These are phyloP conservation scores for Dunckerocampus dactyliophorus DNA, from an alignment of 2,113 vertebrate species.

Conservation along the genomic window DNA sequence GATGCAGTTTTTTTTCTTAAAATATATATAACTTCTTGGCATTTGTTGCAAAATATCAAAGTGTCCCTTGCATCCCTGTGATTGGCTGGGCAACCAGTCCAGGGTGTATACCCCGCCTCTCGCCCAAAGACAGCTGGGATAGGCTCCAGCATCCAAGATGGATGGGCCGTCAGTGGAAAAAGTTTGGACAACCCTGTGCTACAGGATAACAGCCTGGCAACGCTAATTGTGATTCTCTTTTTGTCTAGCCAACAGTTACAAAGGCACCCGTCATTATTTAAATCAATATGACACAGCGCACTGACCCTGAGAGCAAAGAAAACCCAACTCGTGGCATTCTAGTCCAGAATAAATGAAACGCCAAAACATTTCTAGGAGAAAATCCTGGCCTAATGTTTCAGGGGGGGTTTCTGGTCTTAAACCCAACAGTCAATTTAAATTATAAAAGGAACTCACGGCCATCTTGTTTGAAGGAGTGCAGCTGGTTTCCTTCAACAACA, in stretches of 20 bases:
- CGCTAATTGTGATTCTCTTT: no score
- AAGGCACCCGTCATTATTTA: not conserved
- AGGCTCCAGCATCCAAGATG: no score
- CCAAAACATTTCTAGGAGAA: slow-evolving; percentile 25
- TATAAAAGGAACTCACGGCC: not conserved
- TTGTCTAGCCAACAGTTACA: no score
- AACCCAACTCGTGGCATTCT: not conserved
- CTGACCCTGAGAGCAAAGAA: slow-evolving; percentile 5
- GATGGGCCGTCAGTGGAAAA: no score
- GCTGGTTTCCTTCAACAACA: slow-evolving; percentile 26
- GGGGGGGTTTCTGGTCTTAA: no score
- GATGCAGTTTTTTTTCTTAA: not conserved
- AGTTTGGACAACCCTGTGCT: no score
- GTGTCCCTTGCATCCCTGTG: no score
- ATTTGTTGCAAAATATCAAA: no score
- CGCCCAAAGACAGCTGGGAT: no score
- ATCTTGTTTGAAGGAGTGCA: not conserved
- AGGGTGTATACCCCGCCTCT: no score
- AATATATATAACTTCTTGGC: not conserved
- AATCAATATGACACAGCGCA: slow-evolving; percentile 19
- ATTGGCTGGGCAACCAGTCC: no score
- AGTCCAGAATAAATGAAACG: slow-evolving; percentile 27
- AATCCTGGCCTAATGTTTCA: not conserved
- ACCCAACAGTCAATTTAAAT: slow-evolving; percentile 23
- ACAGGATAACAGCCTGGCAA: no score